phyloP scores from a whole-genome alignment of 1,140 invertebrate species.

The Wasmannia auropunctata region DNA sequence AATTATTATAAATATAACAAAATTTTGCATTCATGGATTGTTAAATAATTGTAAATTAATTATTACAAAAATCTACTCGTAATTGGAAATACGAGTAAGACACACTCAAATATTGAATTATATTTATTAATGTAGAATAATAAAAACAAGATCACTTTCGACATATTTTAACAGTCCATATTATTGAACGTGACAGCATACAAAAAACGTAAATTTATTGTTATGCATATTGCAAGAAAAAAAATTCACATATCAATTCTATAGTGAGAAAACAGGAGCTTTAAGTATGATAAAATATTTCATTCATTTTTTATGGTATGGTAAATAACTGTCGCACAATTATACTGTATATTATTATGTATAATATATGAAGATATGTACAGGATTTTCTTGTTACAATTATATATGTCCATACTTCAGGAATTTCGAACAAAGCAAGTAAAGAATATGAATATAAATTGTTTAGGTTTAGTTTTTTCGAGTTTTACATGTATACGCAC shows the following conservation, averaged over 20 bases:
- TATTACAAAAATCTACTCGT: background rate
- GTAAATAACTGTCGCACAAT: slow-evolving; percentile 17
- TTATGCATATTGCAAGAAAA: background rate
- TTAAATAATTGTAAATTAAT: background rate
- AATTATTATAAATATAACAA: background rate
- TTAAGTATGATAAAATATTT: background rate
- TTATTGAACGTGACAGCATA: background rate
- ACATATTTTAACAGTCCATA: background rate
- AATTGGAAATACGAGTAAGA: too few species aligned
- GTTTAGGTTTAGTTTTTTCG: background rate
- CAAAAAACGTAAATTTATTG: background rate
- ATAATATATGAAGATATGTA: background rate
- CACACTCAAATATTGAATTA: background rate
- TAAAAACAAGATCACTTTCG: background rate
- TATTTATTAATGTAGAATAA: background rate
- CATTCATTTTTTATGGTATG: background rate
- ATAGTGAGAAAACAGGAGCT: background rate
- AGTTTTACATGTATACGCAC: background rate
- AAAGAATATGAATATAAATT: background rate
- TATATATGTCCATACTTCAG: background rate
- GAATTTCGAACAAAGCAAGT: background rate
- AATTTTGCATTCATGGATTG: background rate
- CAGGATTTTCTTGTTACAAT: background rate
- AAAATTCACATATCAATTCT: background rate
- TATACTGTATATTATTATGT: background rate